phyloP scores from a whole-genome alignment of 1,140 invertebrate species.

The Heterodera schachtii region DNA sequence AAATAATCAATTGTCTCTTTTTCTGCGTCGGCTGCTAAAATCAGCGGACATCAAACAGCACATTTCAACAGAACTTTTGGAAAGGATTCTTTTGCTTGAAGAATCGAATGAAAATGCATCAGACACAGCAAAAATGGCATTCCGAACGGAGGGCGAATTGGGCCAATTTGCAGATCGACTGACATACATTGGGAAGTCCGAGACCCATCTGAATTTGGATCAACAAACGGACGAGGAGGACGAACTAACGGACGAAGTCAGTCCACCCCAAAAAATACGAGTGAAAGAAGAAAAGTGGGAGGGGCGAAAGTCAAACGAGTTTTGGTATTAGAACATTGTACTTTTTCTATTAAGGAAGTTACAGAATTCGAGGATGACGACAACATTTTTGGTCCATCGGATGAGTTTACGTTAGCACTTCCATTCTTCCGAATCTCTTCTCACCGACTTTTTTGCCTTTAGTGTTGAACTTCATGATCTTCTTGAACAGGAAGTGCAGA shows the following conservation, averaged over 20 bases:
- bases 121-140: not conserved
- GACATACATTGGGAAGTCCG: not conserved
- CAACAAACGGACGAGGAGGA: not conserved
- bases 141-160: not conserved
- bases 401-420: slow-evolving; percentile 19
- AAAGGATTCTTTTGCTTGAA: not conserved
- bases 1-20: slow-evolving; percentile 5
- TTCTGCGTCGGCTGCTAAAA: not conserved
- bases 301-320: too few species aligned
- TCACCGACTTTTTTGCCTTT: not conserved
- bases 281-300: not conserved
- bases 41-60: not conserved
- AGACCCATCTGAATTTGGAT: not conserved
- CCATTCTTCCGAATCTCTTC: not conserved
- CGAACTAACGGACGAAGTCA: slow-evolving; percentile 3
- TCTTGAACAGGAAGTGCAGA: slow-evolving; percentile 15
- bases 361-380: slow-evolving; percentile 20
- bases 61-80: slow-evolving; percentile 4
- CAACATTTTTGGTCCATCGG: not conserved
- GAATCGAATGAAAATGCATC: not conserved
- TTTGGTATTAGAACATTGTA: not conserved
- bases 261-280: not conserved
- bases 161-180: not conserved
- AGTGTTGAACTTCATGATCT: slow-evolving; percentile 23
- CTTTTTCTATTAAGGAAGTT: not conserved